Evolutionary conservation across 2,888 invertebrate species (phyloP).

Genomic region (Leptopilina drosophilae): DNA sequence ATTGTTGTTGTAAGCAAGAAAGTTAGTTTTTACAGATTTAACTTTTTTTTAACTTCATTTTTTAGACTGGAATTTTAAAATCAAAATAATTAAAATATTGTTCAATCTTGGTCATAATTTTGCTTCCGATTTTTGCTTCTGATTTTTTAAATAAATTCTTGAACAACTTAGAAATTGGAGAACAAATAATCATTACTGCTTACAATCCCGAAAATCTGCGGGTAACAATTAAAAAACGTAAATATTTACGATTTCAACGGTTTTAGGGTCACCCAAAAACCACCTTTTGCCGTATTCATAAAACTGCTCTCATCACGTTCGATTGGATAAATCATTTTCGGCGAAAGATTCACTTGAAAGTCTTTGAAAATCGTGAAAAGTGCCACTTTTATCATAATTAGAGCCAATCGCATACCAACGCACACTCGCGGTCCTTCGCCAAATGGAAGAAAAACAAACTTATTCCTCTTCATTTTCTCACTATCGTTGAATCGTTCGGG

Average conservation of each 20-base stretch:
- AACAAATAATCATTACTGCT: too few species aligned
- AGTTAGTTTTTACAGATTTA: too few species aligned
- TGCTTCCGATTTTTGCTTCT: too few species aligned
- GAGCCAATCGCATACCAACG: slow-evolving; percentile 41
- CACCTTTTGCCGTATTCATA: neutral
- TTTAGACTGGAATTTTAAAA: too few species aligned
- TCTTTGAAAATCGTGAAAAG: neutral
- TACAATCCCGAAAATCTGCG: too few species aligned
- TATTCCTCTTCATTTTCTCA: slow-evolving; percentile 55
- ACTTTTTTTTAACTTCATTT: too few species aligned
- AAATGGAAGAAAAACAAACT: slow-evolving; percentile 45
- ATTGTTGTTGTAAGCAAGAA: too few species aligned
- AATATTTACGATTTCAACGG: neutral
- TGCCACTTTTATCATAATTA: neutral
- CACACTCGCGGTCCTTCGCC: too few species aligned
- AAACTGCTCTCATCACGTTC: neutral
- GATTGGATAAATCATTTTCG: neutral
- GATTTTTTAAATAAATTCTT: too few species aligned
- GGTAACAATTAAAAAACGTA: neutral
- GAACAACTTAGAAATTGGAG: too few species aligned
- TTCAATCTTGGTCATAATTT: too few species aligned
- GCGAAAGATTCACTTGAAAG: neutral
- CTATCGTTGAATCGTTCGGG: slow-evolving; percentile 63
- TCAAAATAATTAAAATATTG: too few species aligned
- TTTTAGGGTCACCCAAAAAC: slow-evolving; percentile 14